These are phyloP conservation scores for Telmatherina bonti DNA, from an alignment of 2,797 vertebrate genomes.

Conservation along the genomic window DNA sequence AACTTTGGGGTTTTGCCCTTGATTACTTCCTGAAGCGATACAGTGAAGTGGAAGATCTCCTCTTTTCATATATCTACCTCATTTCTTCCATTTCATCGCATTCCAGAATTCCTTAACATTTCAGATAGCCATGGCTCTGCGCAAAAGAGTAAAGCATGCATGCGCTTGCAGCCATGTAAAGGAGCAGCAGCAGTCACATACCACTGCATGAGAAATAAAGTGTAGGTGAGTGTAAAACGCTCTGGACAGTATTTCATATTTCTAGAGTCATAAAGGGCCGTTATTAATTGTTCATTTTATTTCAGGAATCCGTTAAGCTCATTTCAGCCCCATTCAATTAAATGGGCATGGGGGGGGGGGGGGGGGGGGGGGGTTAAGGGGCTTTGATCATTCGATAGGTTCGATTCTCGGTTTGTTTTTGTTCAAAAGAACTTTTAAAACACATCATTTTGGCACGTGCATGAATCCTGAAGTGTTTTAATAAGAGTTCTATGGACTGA, in stretches of 20 bases:
- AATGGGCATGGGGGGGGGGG: constrained; percentile 19
- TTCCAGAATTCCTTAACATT: constrained; percentile 52
- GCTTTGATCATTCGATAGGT: constrained; percentile 23
- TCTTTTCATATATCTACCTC: constrained; percentile 66
- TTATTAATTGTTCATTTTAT: constrained; percentile 42
- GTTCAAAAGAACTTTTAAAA: constrained; percentile 34
- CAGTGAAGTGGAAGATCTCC: constrained; percentile 77
- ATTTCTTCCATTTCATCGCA: constrained; percentile 65
- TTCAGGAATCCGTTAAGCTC: constrained; percentile 13
- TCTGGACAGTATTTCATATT: constrained; percentile 47
- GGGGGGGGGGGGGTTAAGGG: constrained; percentile 24
- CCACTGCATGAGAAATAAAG: constrained; percentile 64
- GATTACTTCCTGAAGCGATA: constrained; percentile 67
- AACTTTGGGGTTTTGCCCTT: constrained; percentile 41
- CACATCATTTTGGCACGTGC: constrained; percentile 27
- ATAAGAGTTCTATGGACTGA: constrained; percentile 44
- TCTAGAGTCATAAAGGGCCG: constrained; percentile 23
- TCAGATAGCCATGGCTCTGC: constrained; percentile 45
- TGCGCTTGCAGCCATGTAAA: constrained; percentile 67
- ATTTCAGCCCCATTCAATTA: constrained; percentile 28
- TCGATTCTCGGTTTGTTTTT: constrained; percentile 17
- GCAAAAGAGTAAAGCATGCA: constrained; percentile 50
- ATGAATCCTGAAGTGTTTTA: constrained; percentile 51
- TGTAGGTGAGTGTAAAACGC: constrained; percentile 71
- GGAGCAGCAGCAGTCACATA: constrained; percentile 67